phyloP scores from a whole-genome alignment of 2,113 vertebrate genomes.

The Eonycteris spelaea region DNA sequence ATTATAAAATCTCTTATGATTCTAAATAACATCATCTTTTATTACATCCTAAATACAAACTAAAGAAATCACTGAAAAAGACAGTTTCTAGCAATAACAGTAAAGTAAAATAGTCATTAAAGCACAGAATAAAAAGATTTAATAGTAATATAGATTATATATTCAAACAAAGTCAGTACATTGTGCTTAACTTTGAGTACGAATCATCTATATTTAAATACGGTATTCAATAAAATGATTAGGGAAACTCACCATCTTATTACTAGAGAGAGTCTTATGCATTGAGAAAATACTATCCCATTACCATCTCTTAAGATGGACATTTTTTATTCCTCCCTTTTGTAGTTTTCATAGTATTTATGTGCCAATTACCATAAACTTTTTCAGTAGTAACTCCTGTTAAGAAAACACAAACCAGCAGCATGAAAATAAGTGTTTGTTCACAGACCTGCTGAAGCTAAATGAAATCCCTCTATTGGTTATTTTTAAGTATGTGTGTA shows the following conservation, averaged over 20 bases:
- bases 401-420: conserved; percentile 6
- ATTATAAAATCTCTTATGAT: conserved; percentile 62
- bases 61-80: conserved; percentile 39
- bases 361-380: background rate
- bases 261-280: background rate
- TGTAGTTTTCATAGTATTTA: background rate
- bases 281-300: background rate
- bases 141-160: background rate
- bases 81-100: background rate
- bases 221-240: conserved; percentile 32
- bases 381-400: background rate
- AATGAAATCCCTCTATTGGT: background rate
- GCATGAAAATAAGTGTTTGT: background rate
- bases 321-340: background rate
- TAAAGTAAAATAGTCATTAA: conserved; percentile 33
- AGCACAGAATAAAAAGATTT: background rate
- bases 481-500: background rate
- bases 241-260: conserved; percentile 23
- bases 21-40: conserved; percentile 54
- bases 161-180: conserved; percentile 14
- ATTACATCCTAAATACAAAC: conserved; percentile 63
- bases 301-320: background rate
- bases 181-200: conserved; percentile 17
- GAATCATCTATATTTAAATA: background rate
- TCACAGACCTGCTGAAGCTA: background rate